Conservation (phyloP, 2,888 invertebrate genomes). For the Caenorhabditis wallacei region DNA sequence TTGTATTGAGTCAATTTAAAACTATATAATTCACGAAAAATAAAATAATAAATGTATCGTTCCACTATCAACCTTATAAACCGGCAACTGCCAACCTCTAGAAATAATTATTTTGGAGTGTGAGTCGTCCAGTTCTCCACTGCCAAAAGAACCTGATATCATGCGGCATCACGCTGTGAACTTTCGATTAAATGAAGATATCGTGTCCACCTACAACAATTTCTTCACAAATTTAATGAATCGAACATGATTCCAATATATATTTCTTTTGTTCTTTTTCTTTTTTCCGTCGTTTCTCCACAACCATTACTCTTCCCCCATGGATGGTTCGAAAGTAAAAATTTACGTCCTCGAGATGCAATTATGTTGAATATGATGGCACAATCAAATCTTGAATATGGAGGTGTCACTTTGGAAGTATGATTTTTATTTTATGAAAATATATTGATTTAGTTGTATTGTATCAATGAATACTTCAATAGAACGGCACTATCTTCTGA, state of each 20-base stretch:
- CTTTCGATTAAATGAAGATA: conserved; percentile 46
- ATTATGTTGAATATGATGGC: conserved; percentile 77
- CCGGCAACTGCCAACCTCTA: conserved; percentile 23
- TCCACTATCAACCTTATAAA: conserved; percentile 10
- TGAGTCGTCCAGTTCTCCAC: conserved; percentile 44
- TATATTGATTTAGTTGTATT: too few relatives aligned
- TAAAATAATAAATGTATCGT: conserved; percentile 5
- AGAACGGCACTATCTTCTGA: too few relatives aligned
- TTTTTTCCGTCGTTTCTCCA: conserved; percentile 14
- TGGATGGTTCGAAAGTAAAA: conserved; percentile 76
- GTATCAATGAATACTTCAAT: too few relatives aligned
- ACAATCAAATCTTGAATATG: conserved; percentile 74
- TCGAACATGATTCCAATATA: conserved; percentile 42
- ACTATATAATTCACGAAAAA: too few relatives aligned
- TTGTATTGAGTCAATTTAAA: too few relatives aligned
- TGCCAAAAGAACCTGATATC: conserved; percentile 51
- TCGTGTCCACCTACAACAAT: conserved; percentile 36
- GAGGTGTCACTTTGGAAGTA: conserved; percentile 73
- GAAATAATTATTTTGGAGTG: conserved; percentile 16
- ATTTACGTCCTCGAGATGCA: conserved; percentile 74
- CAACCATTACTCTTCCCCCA: conserved; percentile 76
- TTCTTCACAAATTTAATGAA: conserved; percentile 28
- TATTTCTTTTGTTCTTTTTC: conserved; percentile 4
- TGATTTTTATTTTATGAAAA: not conserved
- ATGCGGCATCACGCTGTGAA: conserved; percentile 52